Percentiles rank a stretch among this genome's conserved stretches.
Evolutionary conservation across 2,797 vertebrate genomes (phyloP).

Genomic region (Allobates femoralis): DNA sequence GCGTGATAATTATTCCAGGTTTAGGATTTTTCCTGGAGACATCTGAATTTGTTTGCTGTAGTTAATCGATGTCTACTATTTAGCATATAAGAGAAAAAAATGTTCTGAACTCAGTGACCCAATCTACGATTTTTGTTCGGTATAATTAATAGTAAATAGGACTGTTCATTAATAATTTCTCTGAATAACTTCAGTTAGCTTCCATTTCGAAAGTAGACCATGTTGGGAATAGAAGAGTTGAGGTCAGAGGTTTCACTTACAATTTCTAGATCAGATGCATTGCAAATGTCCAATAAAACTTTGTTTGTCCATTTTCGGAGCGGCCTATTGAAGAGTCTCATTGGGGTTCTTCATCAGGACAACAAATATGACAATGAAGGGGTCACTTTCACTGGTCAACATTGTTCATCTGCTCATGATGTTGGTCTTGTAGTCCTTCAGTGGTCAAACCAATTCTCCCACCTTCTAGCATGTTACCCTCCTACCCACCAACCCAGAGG

Average conservation of each 20-base stretch:
- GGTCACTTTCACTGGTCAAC: no score
- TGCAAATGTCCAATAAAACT: neutral
- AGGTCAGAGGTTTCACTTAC: no score
- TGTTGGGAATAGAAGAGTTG: neutral
- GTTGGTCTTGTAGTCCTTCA: no score
- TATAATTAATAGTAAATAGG: no score
- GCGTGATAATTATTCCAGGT: constrained; percentile 29
- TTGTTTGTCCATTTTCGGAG: neutral
- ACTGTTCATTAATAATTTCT: neutral
- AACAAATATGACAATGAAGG: no score
- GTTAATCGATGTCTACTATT: neutral
- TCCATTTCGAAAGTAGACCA: neutral
- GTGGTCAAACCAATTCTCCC: no score
- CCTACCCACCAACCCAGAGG: no score
- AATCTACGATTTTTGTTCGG: neutral
- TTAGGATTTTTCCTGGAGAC: neutral
- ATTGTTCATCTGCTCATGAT: no score
- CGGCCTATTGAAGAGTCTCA: no score
- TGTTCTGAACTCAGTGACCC: neutral
- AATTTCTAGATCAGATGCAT: no score
- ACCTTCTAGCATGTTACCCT: no score
- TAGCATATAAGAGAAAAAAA: neutral
- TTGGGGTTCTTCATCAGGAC: no score
- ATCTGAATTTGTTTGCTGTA: constrained; percentile 1
- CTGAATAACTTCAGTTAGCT: neutral